phyloP scores from a whole-genome alignment of 1,140 invertebrate genomes.

The Diorhabda elongata region DNA sequence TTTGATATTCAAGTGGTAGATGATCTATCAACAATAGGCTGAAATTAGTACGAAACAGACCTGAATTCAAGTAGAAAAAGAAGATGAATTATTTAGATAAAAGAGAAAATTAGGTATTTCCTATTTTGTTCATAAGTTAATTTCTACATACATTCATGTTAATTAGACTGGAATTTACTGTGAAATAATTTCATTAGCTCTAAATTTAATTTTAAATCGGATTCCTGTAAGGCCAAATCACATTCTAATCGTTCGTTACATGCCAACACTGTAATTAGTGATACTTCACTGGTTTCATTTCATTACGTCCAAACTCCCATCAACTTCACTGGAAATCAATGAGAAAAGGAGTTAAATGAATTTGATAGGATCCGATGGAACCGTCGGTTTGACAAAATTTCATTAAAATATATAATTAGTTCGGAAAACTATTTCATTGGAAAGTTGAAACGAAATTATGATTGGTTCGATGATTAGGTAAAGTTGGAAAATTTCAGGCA shows the following conservation, averaged over 20 bases:
- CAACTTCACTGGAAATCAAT: constrained; percentile 9
- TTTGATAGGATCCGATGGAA: constrained; percentile 6
- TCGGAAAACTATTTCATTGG: constrained; percentile 7
- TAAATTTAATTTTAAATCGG: too few species aligned
- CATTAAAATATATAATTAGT: constrained; percentile 5
- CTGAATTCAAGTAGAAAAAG: too few species aligned
- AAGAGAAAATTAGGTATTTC: too few species aligned
- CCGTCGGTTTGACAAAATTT: constrained; percentile 9
- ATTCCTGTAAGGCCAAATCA: background rate
- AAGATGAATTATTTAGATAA: too few species aligned
- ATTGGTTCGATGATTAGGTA: background rate
- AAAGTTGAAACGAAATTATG: background rate
- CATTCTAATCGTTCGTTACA: constrained; percentile 11
- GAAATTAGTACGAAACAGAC: too few species aligned
- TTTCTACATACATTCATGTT: too few species aligned
- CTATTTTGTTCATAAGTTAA: too few species aligned
- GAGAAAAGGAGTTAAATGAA: constrained; percentile 3
- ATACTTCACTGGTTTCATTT: constrained; percentile 12
- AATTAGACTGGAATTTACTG: too few species aligned
- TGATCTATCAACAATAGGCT: too few species aligned
- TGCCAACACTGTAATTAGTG: constrained; percentile 4
- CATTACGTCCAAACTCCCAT: constrained; percentile 9
- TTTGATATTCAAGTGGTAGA: too few species aligned
- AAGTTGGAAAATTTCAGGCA: too few species aligned
- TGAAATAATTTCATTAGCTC: too few species aligned